phyloP scores from a whole-genome alignment of 1,140 invertebrate genomes.

The Cotesia typhae region DNA sequence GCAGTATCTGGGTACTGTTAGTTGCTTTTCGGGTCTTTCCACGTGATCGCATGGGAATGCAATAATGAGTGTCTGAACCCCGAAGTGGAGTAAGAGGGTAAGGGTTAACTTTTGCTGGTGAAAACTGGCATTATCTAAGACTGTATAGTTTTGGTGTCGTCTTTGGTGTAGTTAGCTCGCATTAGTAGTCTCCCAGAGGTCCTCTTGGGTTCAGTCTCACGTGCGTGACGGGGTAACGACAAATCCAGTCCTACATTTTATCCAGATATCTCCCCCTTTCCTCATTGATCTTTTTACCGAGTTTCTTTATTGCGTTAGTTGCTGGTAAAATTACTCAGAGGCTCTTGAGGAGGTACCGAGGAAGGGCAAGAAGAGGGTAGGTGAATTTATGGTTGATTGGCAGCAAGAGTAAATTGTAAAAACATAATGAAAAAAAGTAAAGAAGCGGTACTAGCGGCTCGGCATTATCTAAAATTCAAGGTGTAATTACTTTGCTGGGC shows the following conservation, averaged over 20 bases:
- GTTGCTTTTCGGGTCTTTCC: constrained; percentile 13
- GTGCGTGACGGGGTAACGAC: constrained; percentile 31
- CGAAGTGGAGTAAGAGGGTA: background rate
- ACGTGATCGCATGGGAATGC: constrained; percentile 48
- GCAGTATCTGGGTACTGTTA: no score
- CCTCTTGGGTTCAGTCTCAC: constrained; percentile 47
- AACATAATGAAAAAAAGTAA: constrained; percentile 31
- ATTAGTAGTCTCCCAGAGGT: constrained; percentile 60
- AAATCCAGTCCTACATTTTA: background rate
- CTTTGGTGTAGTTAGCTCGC: constrained; percentile 54
- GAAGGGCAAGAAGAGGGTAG: background rate
- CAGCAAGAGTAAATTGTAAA: constrained; percentile 4
- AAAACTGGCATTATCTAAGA: constrained; percentile 4
- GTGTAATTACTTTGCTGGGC: constrained; percentile 68
- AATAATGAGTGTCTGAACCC: constrained; percentile 49
- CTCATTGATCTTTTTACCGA: no score
- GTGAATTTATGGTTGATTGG: constrained; percentile 21
- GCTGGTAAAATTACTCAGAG: no score
- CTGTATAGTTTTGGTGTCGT: background rate
- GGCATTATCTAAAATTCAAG: constrained; percentile 69
- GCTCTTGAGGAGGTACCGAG: no score
- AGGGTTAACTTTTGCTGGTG: constrained; percentile 36
- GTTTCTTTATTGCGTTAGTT: no score
- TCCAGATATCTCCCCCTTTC: no score
- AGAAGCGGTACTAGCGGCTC: constrained; percentile 63